These are phyloP conservation scores for Adelosebastes latens DNA, from an alignment of 2,797 vertebrate genomes.

Conservation along the genomic window DNA sequence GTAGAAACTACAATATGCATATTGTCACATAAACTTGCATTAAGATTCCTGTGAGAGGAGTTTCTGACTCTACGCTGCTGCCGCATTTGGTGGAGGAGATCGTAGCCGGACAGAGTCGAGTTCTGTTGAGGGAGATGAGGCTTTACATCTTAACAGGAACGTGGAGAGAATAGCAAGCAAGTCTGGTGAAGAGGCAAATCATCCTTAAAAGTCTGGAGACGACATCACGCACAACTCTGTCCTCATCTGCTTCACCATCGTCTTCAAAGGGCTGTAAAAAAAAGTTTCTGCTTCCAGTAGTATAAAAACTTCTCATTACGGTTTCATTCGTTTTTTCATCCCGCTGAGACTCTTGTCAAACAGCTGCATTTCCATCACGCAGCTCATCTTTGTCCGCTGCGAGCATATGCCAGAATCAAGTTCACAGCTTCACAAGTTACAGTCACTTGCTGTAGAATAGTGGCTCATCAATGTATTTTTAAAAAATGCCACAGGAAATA, in stretches of 20 bases:
- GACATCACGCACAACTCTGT: conserved; percentile 9
- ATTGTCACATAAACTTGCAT: conserved; percentile 17
- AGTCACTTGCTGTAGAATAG: conserved; percentile 41
- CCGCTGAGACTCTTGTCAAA: background rate
- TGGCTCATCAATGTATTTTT: conserved; percentile 29
- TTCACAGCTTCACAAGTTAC: conserved; percentile 59
- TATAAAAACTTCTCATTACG: conserved; percentile 24
- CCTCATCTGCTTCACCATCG: conserved; percentile 23
- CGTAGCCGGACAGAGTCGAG: background rate
- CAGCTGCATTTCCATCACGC: conserved; percentile 27
- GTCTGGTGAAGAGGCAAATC: conserved; percentile 39
- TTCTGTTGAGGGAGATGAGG: conserved; percentile 11
- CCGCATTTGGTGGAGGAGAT: conserved; percentile 33
- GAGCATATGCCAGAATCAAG: conserved; percentile 28
- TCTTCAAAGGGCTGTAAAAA: conserved; percentile 9
- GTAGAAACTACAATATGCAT: conserved; percentile 13
- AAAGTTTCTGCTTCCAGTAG: conserved; percentile 53
- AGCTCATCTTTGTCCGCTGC: conserved; percentile 30
- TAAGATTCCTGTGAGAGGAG: background rate
- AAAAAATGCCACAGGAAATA: conserved; percentile 52
- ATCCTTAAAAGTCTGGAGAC: conserved; percentile 19
- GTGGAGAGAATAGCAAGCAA: conserved; percentile 43
- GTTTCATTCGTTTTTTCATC: background rate
- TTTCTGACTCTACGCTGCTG: background rate
- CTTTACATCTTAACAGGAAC: conserved; percentile 35